Conservation (phyloP, 1,140 invertebrate species). For the Reticulitermes speratus region DNA sequence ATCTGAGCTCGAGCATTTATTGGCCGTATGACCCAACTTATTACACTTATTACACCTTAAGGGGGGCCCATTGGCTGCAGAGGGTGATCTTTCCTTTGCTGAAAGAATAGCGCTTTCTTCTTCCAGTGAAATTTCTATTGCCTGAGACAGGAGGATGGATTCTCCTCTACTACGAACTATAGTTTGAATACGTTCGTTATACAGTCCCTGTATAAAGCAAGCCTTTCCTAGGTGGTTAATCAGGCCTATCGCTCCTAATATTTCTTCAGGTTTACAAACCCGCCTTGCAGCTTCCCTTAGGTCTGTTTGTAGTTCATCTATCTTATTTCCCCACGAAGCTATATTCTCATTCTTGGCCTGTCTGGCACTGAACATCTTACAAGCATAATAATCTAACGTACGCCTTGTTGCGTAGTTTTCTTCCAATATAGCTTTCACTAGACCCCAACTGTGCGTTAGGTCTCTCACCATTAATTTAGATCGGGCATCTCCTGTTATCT, state of each 20-base stretch:
- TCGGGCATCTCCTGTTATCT: constrained; percentile 1
- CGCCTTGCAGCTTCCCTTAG: not conserved
- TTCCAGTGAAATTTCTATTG: not conserved
- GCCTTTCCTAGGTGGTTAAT: not conserved
- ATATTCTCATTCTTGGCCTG: not conserved
- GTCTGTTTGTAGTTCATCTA: not conserved
- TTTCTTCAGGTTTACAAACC: not conserved
- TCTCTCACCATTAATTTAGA: not conserved
- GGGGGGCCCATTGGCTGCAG: too few relatives aligned
- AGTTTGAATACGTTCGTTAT: not conserved
- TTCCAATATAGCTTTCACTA: not conserved
- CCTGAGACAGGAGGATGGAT: not conserved
- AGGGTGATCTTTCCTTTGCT: too few relatives aligned
- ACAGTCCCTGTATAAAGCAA: not conserved
- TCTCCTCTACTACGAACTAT: not conserved
- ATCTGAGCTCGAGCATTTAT: too few relatives aligned
- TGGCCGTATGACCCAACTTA: too few relatives aligned
- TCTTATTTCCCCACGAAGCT: not conserved
- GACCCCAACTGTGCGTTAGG: not conserved
- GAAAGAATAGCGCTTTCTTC: not conserved
- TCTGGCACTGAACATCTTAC: not conserved
- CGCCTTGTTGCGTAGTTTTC: not conserved
- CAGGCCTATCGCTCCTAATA: not conserved
- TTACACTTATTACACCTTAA: too few relatives aligned
- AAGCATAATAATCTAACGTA: not conserved